A percentile compares a stretch with the other conserved stretches of the same genome.
Conservation (phyloP, 2,113 vertebrate species). For the Zosterops hypoxanthus region DNA sequence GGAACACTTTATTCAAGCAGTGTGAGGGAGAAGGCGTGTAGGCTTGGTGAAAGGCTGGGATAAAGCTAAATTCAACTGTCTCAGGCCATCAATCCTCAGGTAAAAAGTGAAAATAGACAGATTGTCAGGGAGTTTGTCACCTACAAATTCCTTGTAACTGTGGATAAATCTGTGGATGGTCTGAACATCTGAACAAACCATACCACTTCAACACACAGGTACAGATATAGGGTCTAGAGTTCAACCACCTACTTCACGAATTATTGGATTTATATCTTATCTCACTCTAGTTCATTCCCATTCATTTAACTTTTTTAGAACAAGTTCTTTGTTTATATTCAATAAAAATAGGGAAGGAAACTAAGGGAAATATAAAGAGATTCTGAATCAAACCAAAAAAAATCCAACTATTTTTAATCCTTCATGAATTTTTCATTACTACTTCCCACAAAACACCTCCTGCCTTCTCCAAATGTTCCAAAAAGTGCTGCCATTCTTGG, state of each 20-base stretch:
- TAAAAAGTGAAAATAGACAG: neutral
- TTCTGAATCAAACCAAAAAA: slow-evolving; percentile 66
- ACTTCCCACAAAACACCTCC: slow-evolving; percentile 74
- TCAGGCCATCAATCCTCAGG: neutral
- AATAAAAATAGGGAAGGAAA: slow-evolving; percentile 63
- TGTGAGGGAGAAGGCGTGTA: neutral
- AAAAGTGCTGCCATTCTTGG: slow-evolving; percentile 50
- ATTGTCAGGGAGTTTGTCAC: neutral
- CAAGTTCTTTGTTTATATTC: slow-evolving; percentile 62
- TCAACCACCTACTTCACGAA: neutral
- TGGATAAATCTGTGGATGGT: neutral
- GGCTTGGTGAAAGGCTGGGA: neutral
- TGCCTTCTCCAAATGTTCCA: slow-evolving; percentile 73
- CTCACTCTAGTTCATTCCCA: slow-evolving; percentile 25
- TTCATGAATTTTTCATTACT: slow-evolving; percentile 73
- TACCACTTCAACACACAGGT: neutral
- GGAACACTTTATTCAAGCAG: neutral
- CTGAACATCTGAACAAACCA: neutral
- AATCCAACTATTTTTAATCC: slow-evolving; percentile 69
- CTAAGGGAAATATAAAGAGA: slow-evolving; percentile 60
- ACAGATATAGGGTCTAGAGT: neutral
- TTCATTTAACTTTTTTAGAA: slow-evolving; percentile 55
- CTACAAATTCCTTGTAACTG: neutral
- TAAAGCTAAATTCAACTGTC: neutral
- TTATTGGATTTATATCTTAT: neutral